Evolutionary conservation across 2,888 invertebrate species (phyloP).

Genomic region (Apamea sordens): DNA sequence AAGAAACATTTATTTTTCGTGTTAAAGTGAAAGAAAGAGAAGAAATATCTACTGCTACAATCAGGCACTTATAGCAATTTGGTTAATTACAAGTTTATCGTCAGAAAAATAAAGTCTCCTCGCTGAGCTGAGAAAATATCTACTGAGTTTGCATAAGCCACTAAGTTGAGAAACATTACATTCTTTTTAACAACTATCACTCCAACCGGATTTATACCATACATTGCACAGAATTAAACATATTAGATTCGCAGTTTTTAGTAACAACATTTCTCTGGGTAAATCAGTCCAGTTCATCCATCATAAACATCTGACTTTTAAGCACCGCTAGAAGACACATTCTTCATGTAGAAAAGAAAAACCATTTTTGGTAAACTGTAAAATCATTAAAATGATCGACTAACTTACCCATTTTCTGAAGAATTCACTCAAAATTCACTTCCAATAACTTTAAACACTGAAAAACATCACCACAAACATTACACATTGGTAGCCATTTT

Average conservation of each 20-base stretch:
- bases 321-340: constrained; percentile 35
- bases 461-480: constrained; percentile 85
- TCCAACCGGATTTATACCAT: not conserved
- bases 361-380: not conserved
- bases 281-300: constrained; percentile 26
- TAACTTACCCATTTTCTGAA: constrained; percentile 83
- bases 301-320: constrained; percentile 63
- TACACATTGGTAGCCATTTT: constrained; percentile 85
- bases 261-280: not conserved
- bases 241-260: not conserved
- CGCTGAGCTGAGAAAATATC: not conserved
- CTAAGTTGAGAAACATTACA: not conserved
- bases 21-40: not conserved
- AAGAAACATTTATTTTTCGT: not conserved
- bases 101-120: not conserved
- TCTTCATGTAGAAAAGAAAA: not conserved
- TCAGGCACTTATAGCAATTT: fast-evolving
- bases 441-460: constrained; percentile 76
- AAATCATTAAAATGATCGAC: constrained; percentile 9
- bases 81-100: not conserved
- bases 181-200: not conserved
- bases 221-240: not conserved
- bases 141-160: not conserved
- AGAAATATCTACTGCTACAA: not conserved
- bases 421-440: constrained; percentile 74